phyloP scores from a whole-genome alignment of 2,113 vertebrate genomes.

The Apteryx mantelli region DNA sequence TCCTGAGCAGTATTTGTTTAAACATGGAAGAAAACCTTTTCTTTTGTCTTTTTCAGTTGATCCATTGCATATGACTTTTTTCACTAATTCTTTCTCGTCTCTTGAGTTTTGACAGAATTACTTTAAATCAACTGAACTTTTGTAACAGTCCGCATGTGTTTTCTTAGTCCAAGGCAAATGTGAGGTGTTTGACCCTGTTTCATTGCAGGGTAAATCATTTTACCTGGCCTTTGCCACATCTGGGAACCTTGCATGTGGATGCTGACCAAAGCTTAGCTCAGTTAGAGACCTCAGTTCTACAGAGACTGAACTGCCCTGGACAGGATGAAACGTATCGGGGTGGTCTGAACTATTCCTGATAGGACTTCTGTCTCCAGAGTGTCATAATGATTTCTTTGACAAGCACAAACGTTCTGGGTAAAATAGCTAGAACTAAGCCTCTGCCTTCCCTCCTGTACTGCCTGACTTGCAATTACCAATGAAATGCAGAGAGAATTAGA shows the following conservation, averaged over 20 bases:
- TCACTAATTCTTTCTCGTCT: slow-evolving; percentile 4
- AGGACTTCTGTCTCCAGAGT: background rate
- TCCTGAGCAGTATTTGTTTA: slow-evolving; percentile 17
- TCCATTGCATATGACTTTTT: background rate
- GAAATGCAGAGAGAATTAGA: background rate
- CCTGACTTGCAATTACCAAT: background rate
- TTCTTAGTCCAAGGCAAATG: background rate
- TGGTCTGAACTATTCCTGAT: background rate
- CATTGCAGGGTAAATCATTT: background rate
- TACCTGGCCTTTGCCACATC: background rate
- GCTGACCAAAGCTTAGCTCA: background rate
- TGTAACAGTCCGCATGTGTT: background rate
- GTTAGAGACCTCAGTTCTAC: background rate
- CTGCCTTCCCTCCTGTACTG: background rate
- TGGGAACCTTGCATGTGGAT: background rate
- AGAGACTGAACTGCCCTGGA: background rate
- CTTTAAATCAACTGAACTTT: slow-evolving; percentile 6
- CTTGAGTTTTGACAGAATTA: background rate
- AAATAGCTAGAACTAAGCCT: background rate
- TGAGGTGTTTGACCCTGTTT: background rate
- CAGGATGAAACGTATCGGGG: background rate
- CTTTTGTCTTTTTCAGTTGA: slow-evolving; percentile 17
- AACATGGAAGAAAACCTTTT: slow-evolving; percentile 28
- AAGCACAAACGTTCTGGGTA: background rate
- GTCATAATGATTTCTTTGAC: background rate